Conservation (phyloP, 30 jellyfish, hydroid and myxozoan species). For the Cassiopea andromeda region DNA sequence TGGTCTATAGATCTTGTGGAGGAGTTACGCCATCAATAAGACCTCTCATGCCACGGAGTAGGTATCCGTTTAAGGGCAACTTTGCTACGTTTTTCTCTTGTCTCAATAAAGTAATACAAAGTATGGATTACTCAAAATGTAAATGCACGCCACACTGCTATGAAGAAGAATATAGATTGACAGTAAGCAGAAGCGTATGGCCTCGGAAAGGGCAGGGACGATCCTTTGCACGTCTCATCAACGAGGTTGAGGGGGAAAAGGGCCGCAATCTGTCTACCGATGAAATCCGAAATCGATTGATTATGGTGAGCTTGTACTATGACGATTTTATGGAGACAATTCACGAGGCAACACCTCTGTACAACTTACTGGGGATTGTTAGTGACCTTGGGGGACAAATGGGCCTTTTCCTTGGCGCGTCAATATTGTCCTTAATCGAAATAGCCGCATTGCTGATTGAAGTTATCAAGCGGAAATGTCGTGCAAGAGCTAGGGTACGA, state of each 20-base stretch:
- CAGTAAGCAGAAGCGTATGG: neutral
- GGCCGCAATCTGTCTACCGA: neutral
- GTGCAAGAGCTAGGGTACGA: neutral
- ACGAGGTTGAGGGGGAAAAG: neutral
- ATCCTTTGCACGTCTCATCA: neutral
- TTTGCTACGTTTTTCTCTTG: no score
- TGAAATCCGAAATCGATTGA: neutral
- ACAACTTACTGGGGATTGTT: neutral
- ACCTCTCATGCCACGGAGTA: neutral
- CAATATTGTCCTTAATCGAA: neutral
- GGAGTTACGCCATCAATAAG: neutral
- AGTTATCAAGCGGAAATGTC: neutral
- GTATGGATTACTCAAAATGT: neutral
- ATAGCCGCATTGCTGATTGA: neutral
- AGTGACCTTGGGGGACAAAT: neutral
- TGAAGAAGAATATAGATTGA: neutral
- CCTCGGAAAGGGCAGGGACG: neutral
- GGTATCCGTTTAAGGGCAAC: no score
- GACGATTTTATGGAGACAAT: neutral
- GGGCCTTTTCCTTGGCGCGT: neutral
- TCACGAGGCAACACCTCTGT: neutral
- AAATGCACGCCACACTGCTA: neutral
- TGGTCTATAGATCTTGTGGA: neutral
- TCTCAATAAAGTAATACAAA: no score
- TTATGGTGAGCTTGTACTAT: neutral